Percentiles rank a stretch among this genome's conserved stretches.
These are phyloP conservation scores for Ceratitis capitata DNA, from an alignment of 1,140 invertebrate genomes.

Conservation along the genomic window DNA sequence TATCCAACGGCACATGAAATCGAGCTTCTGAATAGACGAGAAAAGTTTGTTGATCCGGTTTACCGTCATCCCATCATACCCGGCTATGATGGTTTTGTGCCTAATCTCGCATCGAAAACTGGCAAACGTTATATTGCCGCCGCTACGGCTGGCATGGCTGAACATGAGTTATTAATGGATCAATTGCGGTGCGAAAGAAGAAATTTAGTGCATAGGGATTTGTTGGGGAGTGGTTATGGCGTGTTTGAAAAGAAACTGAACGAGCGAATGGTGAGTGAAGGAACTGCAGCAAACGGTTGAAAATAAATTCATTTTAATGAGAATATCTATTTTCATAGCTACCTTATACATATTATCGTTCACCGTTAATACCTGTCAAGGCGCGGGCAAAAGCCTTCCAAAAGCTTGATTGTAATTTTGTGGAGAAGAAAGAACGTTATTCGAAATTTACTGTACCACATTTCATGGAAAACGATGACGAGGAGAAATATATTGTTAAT, in stretches of 20 bases:
- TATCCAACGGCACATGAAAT: slow-evolving; percentile 72
- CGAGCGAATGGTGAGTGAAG: slow-evolving; percentile 72
- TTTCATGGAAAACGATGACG: slow-evolving; percentile 73
- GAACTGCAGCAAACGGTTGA: not conserved
- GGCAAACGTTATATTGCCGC: slow-evolving; percentile 75
- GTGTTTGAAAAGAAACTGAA: slow-evolving; percentile 68
- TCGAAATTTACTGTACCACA: slow-evolving; percentile 72
- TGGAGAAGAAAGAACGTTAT: slow-evolving; percentile 65
- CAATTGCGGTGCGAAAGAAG: slow-evolving; percentile 68
- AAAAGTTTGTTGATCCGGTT: slow-evolving; percentile 71
- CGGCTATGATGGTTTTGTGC: slow-evolving; percentile 77
- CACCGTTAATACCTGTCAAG: slow-evolving; percentile 73
- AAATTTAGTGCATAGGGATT: slow-evolving; percentile 68
- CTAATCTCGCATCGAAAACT: slow-evolving; percentile 69
- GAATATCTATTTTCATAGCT: slow-evolving; percentile 67
- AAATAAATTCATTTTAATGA: not conserved
- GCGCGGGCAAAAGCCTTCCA: slow-evolving; percentile 73
- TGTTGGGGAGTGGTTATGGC: slow-evolving; percentile 69
- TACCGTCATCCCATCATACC: slow-evolving; percentile 77
- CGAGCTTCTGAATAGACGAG: slow-evolving; percentile 71
- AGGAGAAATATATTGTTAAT: slow-evolving; percentile 74
- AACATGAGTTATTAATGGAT: slow-evolving; percentile 73
- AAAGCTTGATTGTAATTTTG: slow-evolving; percentile 68
- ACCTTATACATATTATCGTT: slow-evolving; percentile 71
- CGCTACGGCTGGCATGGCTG: slow-evolving; percentile 74